Evolutionary conservation across 2,113 vertebrate genomes (phyloP).

Genomic region (Speoplatyrhinus poulsoni): DNA sequence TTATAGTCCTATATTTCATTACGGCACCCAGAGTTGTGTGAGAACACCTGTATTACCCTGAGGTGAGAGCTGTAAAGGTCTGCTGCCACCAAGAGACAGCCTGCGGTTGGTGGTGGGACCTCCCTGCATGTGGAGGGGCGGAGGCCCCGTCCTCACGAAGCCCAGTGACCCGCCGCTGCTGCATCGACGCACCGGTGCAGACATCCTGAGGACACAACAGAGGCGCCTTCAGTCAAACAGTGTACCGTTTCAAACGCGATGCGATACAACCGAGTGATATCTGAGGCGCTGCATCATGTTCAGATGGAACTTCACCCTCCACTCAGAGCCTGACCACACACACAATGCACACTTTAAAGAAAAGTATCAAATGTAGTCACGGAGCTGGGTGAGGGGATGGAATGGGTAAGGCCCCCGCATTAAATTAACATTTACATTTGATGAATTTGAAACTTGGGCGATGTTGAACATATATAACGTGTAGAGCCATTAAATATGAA

Average conservation of each 20-base stretch:
- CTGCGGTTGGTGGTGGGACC: conserved; percentile 73
- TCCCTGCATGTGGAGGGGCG: conserved; percentile 81
- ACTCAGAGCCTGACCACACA: too few species aligned
- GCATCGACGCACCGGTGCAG: conserved; percentile 76
- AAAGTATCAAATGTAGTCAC: too few species aligned
- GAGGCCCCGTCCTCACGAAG: conserved; percentile 80
- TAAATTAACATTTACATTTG: too few species aligned
- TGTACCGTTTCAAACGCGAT: neutral
- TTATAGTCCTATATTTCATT: too few species aligned
- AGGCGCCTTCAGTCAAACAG: neutral
- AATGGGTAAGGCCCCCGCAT: too few species aligned
- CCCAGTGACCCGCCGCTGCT: conserved; percentile 84
- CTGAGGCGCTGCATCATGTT: neutral
- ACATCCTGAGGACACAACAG: conserved; percentile 69
- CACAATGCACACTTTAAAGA: too few species aligned
- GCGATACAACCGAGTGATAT: neutral
- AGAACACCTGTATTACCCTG: conserved; percentile 79
- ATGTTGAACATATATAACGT: too few species aligned
- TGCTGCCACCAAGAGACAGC: conserved; percentile 84
- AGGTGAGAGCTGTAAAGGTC: conserved; percentile 85
- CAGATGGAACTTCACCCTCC: too few species aligned
- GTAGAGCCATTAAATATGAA: too few species aligned
- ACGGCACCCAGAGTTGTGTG: too few species aligned
- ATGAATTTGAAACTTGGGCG: too few species aligned
- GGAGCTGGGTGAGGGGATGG: too few species aligned